Percentiles rank a stretch among this genome's conserved stretches.
Conservation (phyloP, 2,113 vertebrate species). For the Camarhynchus parvulus region DNA sequence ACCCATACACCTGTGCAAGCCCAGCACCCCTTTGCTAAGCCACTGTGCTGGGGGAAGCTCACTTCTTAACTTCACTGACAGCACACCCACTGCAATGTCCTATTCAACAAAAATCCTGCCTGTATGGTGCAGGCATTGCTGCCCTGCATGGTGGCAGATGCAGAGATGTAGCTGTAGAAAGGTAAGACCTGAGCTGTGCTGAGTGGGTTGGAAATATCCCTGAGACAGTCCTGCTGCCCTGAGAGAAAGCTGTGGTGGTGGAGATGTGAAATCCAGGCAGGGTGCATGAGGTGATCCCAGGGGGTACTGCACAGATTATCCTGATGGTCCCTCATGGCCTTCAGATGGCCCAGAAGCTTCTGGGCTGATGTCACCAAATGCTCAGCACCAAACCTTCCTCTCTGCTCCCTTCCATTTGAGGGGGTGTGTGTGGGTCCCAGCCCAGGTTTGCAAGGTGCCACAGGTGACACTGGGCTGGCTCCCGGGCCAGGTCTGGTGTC, state of each 20-base stretch:
- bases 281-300: neutral
- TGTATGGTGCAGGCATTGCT: rapidly evolving
- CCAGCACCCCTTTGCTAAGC: neutral
- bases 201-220: neutral
- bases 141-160: neutral
- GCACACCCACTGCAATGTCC: neutral
- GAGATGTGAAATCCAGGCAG: neutral
- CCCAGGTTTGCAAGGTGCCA: neutral
- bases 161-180: neutral
- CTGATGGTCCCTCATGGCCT: neutral
- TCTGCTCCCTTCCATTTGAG: neutral
- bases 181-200: neutral
- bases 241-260: neutral
- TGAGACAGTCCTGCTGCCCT: neutral
- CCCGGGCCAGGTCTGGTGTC: rapidly evolving
- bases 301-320: neutral
- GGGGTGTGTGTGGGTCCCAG: neutral
- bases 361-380: neutral
- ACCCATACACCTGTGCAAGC: neutral
- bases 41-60: neutral
- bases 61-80: neutral
- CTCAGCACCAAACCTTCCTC: neutral
- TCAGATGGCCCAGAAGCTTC: neutral
- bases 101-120: neutral
- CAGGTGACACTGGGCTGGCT: neutral